A percentile compares a stretch with the other conserved stretches of the same genome.
Evolutionary conservation across 1,140 invertebrate genomes (phyloP).

Genomic region (Camponotus floridanus): DNA sequence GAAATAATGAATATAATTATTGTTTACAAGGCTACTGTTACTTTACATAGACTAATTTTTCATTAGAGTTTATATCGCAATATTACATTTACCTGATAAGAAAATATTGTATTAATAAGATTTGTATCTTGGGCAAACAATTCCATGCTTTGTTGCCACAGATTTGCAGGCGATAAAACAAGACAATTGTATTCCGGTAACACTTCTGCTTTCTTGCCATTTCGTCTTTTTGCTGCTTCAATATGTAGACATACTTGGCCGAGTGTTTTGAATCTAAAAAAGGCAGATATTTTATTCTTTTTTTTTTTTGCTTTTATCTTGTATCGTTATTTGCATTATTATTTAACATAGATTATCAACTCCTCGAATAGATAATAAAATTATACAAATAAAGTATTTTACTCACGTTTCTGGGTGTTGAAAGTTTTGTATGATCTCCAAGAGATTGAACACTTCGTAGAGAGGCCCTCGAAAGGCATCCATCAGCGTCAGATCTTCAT

Average conservation of each 20-base stretch:
- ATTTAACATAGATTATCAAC: too few species aligned
- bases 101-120: slow-evolving; percentile 93
- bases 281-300: too few species aligned
- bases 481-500: slow-evolving; percentile 91
- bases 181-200: slow-evolving; percentile 97
- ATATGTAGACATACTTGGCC: slow-evolving; percentile 95
- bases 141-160: slow-evolving; percentile 95
- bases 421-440: slow-evolving; percentile 95
- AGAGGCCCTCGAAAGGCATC: slow-evolving; percentile 96
- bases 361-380: background rate
- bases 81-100: slow-evolving; percentile 89
- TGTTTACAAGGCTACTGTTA: background rate
- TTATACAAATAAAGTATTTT: background rate
- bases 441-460: slow-evolving; percentile 94
- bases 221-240: slow-evolving; percentile 90
- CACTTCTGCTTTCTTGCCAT: slow-evolving; percentile 87
- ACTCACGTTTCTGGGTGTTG: slow-evolving; percentile 91
- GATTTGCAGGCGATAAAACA: slow-evolving; percentile 96
- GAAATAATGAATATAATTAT: background rate
- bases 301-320: too few species aligned
- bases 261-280: slow-evolving; percentile 88
- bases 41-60: background rate
- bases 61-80: background rate
- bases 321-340: background rate
- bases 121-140: slow-evolving; percentile 92